A percentile compares a stretch with the other conserved stretches of the same genome.
These are phyloP conservation scores for Antheraea yamamai DNA, from an alignment of 2,888 invertebrate genomes.

Conservation along the genomic window DNA sequence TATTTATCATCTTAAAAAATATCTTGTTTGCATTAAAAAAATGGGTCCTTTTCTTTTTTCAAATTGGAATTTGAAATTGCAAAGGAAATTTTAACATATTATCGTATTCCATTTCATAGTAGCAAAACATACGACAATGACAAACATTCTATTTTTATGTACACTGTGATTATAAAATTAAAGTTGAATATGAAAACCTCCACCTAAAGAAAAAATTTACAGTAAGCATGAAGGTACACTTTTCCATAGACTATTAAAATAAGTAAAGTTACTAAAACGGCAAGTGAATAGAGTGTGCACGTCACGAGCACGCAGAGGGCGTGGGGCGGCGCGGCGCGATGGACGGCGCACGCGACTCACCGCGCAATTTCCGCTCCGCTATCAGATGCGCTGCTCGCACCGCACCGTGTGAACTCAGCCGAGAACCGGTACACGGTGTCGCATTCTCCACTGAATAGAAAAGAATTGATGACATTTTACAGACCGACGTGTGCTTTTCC, in stretches of 20 bases:
- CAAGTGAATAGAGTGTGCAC: constrained; percentile 62
- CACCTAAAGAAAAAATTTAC: constrained; percentile 16
- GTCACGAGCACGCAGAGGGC: constrained; percentile 65
- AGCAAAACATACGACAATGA: background rate
- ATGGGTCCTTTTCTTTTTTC: too few species aligned
- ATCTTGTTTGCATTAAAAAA: too few species aligned
- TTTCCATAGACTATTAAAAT: constrained; percentile 45
- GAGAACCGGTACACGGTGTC: constrained; percentile 47
- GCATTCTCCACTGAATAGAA: constrained; percentile 42
- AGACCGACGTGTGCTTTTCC: constrained; percentile 11
- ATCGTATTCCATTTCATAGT: background rate
- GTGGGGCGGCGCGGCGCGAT: background rate
- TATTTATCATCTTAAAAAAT: too few species aligned
- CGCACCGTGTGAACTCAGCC: constrained; percentile 54
- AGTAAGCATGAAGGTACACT: constrained; percentile 37
- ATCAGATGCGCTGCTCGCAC: constrained; percentile 70
- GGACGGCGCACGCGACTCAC: constrained; percentile 71
- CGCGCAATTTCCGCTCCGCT: constrained; percentile 76
- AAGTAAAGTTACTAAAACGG: constrained; percentile 65
- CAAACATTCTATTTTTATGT: background rate
- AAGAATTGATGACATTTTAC: constrained; percentile 31
- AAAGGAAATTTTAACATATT: too few species aligned
- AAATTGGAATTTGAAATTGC: too few species aligned
- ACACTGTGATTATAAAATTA: background rate
- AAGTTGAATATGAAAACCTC: background rate